These are phyloP conservation scores for Psittacula echo DNA, from an alignment of 2,797 vertebrate genomes.

Conservation along the genomic window DNA sequence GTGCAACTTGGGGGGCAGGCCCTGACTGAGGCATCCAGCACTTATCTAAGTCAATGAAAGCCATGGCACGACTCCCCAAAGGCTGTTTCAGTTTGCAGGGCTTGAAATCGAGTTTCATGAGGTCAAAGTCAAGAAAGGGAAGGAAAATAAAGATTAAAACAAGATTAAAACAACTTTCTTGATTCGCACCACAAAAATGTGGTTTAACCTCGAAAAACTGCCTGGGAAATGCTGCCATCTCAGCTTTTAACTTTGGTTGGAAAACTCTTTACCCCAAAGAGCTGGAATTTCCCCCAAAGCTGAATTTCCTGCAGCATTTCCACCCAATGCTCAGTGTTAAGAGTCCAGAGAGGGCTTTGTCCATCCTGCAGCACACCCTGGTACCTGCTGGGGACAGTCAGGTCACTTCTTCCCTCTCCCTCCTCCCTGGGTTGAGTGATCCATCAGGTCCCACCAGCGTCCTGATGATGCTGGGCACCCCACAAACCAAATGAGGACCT, in stretches of 20 bases:
- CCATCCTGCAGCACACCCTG: neutral
- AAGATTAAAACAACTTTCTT: neutral
- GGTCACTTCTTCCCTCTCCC: neutral
- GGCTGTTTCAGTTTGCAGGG: neutral
- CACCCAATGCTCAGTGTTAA: neutral
- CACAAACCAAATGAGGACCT: accelerated
- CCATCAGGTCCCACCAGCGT: neutral
- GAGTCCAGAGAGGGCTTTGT: accelerated
- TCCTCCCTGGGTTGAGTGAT: accelerated
- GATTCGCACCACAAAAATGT: accelerated
- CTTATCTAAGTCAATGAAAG: neutral
- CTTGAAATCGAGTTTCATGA: neutral
- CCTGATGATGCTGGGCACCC: neutral
- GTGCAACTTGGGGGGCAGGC: neutral
- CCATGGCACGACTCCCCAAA: accelerated
- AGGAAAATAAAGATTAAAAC: neutral
- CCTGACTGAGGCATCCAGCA: neutral
- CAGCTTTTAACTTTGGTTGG: neutral
- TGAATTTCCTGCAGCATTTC: neutral
- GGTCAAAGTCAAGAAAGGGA: neutral
- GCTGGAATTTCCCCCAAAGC: neutral
- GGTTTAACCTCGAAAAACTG: neutral
- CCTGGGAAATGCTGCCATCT: neutral
- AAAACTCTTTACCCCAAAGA: neutral
- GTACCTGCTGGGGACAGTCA: neutral